Base-by-base conservation (phyloP, 2,888 invertebrate genomes). In the Ptycholaimellus sp. region DNA sequence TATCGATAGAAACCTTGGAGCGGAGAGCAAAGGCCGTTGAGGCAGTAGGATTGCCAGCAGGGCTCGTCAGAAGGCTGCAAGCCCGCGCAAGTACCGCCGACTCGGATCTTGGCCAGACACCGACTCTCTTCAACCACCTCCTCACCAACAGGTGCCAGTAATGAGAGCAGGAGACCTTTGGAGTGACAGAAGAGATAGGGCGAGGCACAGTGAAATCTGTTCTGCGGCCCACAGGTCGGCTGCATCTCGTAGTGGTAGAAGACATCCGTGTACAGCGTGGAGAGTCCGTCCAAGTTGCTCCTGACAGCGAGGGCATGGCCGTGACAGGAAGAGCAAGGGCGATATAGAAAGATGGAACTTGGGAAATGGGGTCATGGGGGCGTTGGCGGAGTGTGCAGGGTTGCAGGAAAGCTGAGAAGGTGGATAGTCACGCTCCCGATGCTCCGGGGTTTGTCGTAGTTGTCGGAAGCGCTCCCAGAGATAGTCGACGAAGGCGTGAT, bases 401-500 rank as follows among this genome's bases (percentile, higher is more conserved):
- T 20, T 41, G 36, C 41, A 41, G 2, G 39, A 17, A 3, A 28
- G 21, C 3, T 18, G 19, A 20, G 39, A 29, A 2, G 20, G n/a
- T 6, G 39, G 36, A 27, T 41, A 41, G n/a, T 41, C 30, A 3
- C 17, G 14, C 23, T 33, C 33, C 22, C 41, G 13, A 11, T 31
- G 29, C n/a, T 28, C 33, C 9, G 3, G 3, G 11, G 19, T 27
- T 29, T 41, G 41, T 13, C 27, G 11, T 5, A 18, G 3, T 16
- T 36, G 39, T 2, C 41, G 32, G 20, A 22, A 41, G 23, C 48
- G 39, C 34, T 54, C 52, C 51, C 53, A 55, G 2, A 51, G 32
- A 17, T 47, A 42, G 41, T 55, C 55, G n/a, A 52, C 40, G 35
- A 50, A 54, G 2, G 45, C 38, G 35, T 55, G 54, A 20, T 50